A percentile compares a stretch with the other conserved stretches of the same genome.
phyloP scores from a whole-genome alignment of 2,888 invertebrate genomes.

The Agonum fuliginosum region DNA sequence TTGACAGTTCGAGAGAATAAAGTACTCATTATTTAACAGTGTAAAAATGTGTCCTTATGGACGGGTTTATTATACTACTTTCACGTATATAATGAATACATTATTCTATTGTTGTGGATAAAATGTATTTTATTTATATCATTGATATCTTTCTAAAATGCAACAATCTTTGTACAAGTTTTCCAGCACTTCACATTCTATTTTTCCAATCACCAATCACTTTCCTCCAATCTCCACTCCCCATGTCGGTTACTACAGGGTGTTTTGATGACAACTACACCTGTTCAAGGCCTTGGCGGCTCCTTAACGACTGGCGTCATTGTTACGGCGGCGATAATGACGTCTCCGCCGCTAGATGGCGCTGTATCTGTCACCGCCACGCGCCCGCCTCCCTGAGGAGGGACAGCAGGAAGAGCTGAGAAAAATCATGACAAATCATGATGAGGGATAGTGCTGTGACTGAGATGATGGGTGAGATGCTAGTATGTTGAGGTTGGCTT shows the following conservation, averaged over 20 bases:
- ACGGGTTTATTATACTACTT: too few relatives aligned
- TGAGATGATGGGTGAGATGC: background rate
- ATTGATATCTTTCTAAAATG: too few relatives aligned
- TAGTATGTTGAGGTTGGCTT: too few relatives aligned
- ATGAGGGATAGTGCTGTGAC: too few relatives aligned
- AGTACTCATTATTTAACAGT: too few relatives aligned
- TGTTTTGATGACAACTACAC: slow-evolving; percentile 70
- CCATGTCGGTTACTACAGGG: slow-evolving; percentile 25
- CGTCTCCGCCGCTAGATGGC: slow-evolving; percentile 67
- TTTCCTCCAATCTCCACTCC: slow-evolving; percentile 16
- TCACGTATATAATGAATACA: too few relatives aligned
- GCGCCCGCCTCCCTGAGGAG: slow-evolving; percentile 64
- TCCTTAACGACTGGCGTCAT: slow-evolving; percentile 64
- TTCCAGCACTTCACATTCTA: too few relatives aligned
- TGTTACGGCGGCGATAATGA: slow-evolving; percentile 69
- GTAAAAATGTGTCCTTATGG: too few relatives aligned
- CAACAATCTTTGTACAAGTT: too few relatives aligned
- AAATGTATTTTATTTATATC: too few relatives aligned
- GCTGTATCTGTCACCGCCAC: slow-evolving; percentile 71
- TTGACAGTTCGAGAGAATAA: too few relatives aligned
- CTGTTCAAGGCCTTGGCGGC: slow-evolving; percentile 68
- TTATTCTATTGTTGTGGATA: too few relatives aligned
- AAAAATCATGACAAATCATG: slow-evolving; percentile 3
- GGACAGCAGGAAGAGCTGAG: background rate
- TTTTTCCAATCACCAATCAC: slow-evolving; percentile 2